Conservation (phyloP, 2,888 invertebrate genomes). For the Leptopilina myrica region DNA sequence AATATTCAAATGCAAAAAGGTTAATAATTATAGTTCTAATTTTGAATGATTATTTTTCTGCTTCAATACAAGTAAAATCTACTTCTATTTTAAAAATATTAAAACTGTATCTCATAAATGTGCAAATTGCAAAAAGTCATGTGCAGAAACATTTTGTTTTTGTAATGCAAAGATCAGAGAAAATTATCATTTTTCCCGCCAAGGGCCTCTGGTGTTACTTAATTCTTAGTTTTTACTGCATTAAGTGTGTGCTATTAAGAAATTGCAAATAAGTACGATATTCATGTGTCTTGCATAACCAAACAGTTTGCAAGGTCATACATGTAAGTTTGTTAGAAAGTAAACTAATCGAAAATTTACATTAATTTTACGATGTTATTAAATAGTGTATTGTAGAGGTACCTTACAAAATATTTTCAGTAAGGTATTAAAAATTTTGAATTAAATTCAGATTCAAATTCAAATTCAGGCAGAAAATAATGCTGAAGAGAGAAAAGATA, state of each 20-base stretch:
- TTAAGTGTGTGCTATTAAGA: neutral
- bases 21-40: too few species aligned
- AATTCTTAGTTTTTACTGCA: neutral
- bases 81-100: too few species aligned
- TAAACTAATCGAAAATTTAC: neutral
- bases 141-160: neutral
- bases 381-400: too few species aligned
- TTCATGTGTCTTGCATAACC: neutral
- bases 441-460: too few species aligned
- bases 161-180: neutral
- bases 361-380: neutral
- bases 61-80: too few species aligned
- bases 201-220: neutral
- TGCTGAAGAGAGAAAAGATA: too few species aligned
- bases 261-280: slow-evolving; percentile 12
- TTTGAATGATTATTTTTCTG: too few species aligned
- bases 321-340: slow-evolving; percentile 24
- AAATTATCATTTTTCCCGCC: neutral
- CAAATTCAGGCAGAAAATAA: too few species aligned
- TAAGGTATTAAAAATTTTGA: too few species aligned
- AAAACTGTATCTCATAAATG: neutral
- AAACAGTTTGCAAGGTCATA: neutral
- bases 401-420: too few species aligned
- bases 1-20: too few species aligned
- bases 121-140: neutral